Evolutionary conservation across 1,140 invertebrate species (phyloP).

Genomic region (Mya arenaria): DNA sequence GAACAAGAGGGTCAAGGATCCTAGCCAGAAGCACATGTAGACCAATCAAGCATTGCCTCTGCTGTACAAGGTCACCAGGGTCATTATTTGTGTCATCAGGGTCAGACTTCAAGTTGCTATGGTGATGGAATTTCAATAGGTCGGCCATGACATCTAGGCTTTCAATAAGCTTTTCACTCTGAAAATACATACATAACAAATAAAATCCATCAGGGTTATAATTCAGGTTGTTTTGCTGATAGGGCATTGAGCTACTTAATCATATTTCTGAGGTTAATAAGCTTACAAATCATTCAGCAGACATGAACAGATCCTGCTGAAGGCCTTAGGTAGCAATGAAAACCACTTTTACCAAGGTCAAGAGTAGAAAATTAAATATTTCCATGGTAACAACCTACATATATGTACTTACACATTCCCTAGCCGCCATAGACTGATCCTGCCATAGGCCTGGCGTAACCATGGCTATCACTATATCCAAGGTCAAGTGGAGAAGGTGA

Average conservation of each 20-base stretch:
- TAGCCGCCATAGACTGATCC: conserved; percentile 67
- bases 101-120: conserved; percentile 56
- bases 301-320: conserved; percentile 69
- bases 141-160: conserved; percentile 71
- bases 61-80: conserved; percentile 62
- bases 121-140: conserved; percentile 75
- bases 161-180: conserved; percentile 74
- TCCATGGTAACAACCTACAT: conserved; percentile 61
- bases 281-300: conserved; percentile 72
- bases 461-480: conserved; percentile 66
- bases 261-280: no score
- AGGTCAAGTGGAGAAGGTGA: conserved; percentile 67
- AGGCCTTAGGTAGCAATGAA: conserved; percentile 65
- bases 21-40: conserved; percentile 64
- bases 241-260: no score
- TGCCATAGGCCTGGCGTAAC: conserved; percentile 72
- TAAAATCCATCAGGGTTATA: no score
- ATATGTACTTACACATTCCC: conserved; percentile 75
- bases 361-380: conserved; percentile 68
- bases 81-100: conserved; percentile 45
- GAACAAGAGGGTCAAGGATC: conserved; percentile 70
- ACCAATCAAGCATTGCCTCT: conserved; percentile 73
- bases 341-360: conserved; percentile 64
- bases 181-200: no score
- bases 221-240: no score